Percentiles rank a stretch among this genome's conserved stretches.
Conservation (phyloP, 2,797 vertebrate species). For the Petrocephalus schoutedeni region DNA sequence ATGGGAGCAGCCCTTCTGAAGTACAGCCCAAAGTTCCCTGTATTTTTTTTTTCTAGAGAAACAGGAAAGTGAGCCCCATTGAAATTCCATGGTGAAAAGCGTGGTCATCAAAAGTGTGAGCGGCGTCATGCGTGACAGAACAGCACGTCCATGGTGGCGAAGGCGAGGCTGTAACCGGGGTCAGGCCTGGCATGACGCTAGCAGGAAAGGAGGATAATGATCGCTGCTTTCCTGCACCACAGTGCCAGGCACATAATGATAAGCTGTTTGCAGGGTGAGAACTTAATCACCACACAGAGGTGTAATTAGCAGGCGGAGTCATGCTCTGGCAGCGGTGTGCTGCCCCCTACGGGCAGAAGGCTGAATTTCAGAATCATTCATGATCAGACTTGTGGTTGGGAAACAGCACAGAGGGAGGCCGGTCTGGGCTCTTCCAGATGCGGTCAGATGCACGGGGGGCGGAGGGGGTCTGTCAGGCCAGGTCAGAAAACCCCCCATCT, state of each 20-base stretch:
- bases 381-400: neutral
- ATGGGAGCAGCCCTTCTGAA: neutral
- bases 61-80: neutral
- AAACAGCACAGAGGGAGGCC: neutral
- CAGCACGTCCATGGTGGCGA: neutral
- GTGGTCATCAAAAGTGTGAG: neutral
- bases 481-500: neutral
- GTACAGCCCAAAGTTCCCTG: neutral
- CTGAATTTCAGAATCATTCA: neutral
- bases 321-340: neutral
- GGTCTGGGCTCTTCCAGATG: neutral
- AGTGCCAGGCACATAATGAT: slow-evolving; percentile 60
- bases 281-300: slow-evolving; percentile 67
- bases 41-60: neutral
- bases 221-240: neutral
- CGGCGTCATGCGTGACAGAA: neutral
- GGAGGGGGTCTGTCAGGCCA: neutral
- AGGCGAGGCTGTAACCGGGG: neutral
- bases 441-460: neutral
- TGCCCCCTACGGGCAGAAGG: neutral
- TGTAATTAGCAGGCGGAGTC: slow-evolving; percentile 51
- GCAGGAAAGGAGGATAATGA: neutral
- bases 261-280: slow-evolving; percentile 64
- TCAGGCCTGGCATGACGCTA: neutral
- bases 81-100: neutral